Evolutionary conservation across 2,888 invertebrate genomes (phyloP), one percentile per base, ranked within the genome.

Genomic region (Labia minor): DNA sequence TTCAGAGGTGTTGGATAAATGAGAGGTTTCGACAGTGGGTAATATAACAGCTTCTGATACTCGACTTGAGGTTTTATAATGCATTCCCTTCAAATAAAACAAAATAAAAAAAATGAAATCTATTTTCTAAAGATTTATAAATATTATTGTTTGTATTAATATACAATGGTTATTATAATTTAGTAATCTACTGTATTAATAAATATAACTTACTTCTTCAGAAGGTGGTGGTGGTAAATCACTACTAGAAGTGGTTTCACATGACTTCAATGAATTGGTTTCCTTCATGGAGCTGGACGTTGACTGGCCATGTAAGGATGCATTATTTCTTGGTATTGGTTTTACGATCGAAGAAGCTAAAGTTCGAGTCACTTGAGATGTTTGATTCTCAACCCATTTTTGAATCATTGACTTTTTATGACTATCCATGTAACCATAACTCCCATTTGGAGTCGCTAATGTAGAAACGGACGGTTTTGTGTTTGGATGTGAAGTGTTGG

Each of bases 341-440:
- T 65, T 67, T 65, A 65, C 33, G 6, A 33, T 8, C 11, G 68
- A 67, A n/a, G 68, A 65, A 8, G 67, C 37, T 4, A 68, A 67
- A 21, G 68, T 65, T 26, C 69, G 61, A 6, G 62, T 49, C 1
- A 70, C 70, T 63, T 71, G 66, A 10, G 19, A 14, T 18, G 33
- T 90, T 78, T 93, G 93, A 75, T 91, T 92, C 78, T 93, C 93
- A 1, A 94, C 93, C 94, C 94, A 94, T 75, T 92, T 89, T 64
- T 91, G 82, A 65, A 94, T 94, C 94, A 94, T 94, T 72, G 88
- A 89, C 77, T 92, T 92, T 76, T 95, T 95, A 73, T 92, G 92
- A 72, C 85, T 90, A 74, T 94, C 94, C 93, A 94, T 93, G 74
- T 90, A 93, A 0, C 94, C 90, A 75, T 94, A 93, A 0, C 89